Evolutionary conservation across 2,888 invertebrate genomes (phyloP).

Genomic region (Sinhomidia bicolor): DNA sequence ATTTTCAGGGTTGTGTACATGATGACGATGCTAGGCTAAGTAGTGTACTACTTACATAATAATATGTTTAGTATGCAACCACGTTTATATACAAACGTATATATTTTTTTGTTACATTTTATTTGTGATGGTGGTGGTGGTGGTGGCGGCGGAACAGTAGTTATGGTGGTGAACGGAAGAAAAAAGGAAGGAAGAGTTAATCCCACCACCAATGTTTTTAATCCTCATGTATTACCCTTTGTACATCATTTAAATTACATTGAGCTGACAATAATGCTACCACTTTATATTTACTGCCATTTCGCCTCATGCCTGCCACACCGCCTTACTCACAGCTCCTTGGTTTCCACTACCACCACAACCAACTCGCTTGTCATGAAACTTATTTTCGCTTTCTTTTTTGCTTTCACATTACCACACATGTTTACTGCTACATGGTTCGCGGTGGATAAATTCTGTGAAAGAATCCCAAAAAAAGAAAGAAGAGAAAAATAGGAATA

Average conservation of each 20-base stretch:
- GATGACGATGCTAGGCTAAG: neutral
- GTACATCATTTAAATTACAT: slow-evolving; percentile 70
- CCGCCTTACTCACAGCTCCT: neutral
- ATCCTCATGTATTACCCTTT: slow-evolving; percentile 69
- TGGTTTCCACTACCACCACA: neutral
- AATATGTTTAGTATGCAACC: neutral
- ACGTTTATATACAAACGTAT: neutral
- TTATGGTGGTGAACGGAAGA: neutral
- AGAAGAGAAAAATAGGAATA: no score
- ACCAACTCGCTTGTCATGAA: slow-evolving; percentile 3
- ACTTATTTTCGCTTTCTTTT: slow-evolving; percentile 27
- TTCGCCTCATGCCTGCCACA: neutral
- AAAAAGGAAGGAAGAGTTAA: slow-evolving; percentile 59
- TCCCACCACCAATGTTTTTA: slow-evolving; percentile 67
- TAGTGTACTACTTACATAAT: neutral
- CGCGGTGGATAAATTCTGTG: neutral
- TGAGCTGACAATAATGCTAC: slow-evolving; percentile 69
- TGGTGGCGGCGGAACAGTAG: no score
- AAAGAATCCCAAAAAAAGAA: neutral
- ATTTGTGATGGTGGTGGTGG: neutral
- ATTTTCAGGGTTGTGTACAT: neutral
- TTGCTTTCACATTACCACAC: slow-evolving; percentile 28
- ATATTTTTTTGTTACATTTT: neutral
- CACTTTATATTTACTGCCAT: slow-evolving; percentile 54
- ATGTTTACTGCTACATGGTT: neutral